phyloP scores from a whole-genome alignment of 2,797 vertebrate species.

The Rousettus madagascariensis region DNA sequence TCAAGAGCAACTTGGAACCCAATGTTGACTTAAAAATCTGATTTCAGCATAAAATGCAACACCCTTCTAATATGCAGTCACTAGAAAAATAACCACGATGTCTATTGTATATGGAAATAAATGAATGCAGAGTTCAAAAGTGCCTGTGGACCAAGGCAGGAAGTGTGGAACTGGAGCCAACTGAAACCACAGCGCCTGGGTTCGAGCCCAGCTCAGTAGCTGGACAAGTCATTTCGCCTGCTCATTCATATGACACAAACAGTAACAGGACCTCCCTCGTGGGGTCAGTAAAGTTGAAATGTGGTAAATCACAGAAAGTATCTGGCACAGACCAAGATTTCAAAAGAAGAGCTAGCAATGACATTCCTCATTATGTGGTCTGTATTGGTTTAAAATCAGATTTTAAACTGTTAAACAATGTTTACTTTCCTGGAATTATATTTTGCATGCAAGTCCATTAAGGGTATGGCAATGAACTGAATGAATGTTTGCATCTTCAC shows the following conservation, averaged over 20 bases:
- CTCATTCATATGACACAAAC: accelerated
- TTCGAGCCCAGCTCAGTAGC: background rate
- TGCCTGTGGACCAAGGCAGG: background rate
- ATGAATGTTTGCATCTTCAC: background rate
- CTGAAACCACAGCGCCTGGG: background rate
- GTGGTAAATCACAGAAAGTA: background rate
- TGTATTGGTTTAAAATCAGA: background rate
- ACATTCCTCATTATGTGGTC: background rate
- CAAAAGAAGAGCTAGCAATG: background rate
- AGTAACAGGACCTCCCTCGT: background rate
- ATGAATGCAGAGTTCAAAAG: background rate
- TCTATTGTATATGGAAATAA: background rate
- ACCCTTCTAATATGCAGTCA: background rate
- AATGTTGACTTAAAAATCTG: background rate
- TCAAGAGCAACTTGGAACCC: background rate
- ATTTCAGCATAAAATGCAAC: background rate
- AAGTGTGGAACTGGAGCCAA: background rate
- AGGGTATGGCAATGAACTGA: background rate
- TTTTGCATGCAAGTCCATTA: background rate
- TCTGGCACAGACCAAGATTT: background rate
- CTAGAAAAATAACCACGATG: background rate
- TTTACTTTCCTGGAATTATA: background rate
- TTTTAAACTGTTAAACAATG: background rate
- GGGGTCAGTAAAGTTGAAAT: background rate
- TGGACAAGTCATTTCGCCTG: background rate